Percentiles rank a stretch among this genome's conserved stretches.
Conservation (phyloP, 2,888 invertebrate species). For the Ophonus ardosiacus region DNA sequence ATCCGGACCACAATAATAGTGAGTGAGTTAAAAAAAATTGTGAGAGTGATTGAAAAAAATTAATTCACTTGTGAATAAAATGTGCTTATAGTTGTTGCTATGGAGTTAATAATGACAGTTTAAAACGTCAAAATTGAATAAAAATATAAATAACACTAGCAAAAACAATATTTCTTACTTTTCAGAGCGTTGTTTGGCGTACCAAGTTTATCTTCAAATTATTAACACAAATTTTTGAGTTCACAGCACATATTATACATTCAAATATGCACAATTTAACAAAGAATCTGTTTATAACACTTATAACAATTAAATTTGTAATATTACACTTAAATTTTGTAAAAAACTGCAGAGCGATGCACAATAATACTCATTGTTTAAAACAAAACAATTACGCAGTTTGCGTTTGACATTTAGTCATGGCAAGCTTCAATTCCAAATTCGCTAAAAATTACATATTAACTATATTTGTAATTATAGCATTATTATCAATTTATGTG, state of each 20-base stretch:
- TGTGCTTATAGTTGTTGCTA: too few species aligned
- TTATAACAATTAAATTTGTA: not conserved
- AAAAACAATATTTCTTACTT: too few species aligned
- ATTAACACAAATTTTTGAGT: not conserved
- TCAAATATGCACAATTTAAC: not conserved
- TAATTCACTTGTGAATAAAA: too few species aligned
- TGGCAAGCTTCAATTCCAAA: too few species aligned
- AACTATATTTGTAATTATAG: not conserved
- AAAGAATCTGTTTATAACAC: not conserved
- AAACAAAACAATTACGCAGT: not conserved
- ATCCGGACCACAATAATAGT: too few species aligned
- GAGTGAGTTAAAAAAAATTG: too few species aligned
- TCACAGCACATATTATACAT: not conserved
- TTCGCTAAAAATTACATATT: too few species aligned
- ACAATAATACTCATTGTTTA: not conserved
- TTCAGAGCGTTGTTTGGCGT: too few species aligned
- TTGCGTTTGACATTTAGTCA: not conserved
- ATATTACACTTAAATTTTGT: not conserved
- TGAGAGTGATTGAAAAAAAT: too few species aligned
- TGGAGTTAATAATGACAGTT: too few species aligned
- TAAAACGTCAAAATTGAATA: too few species aligned
- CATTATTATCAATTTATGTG: not conserved
- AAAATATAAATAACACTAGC: too few species aligned
- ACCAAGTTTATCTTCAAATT: not conserved
- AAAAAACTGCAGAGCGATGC: not conserved